A percentile compares a stretch with the other conserved stretches of the same genome.
Conservation (phyloP, 2,113 vertebrate species). For the Cinclus cinclus region DNA sequence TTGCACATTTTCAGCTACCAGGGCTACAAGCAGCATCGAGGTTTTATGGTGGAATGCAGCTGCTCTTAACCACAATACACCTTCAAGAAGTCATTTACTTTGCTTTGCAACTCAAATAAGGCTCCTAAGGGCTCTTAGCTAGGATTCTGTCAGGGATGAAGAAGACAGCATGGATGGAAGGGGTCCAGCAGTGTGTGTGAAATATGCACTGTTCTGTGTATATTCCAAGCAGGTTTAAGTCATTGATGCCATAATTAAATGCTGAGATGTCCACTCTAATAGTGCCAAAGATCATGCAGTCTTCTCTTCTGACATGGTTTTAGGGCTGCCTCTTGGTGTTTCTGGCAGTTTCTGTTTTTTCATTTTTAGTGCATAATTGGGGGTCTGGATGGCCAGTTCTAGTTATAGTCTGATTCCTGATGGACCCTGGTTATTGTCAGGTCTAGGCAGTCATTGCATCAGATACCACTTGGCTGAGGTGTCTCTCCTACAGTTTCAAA, state of each 20-base stretch:
- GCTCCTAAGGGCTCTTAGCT: not conserved
- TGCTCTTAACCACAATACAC: not conserved
- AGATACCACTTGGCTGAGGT: not conserved
- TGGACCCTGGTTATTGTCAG: not conserved
- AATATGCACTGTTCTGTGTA: not conserved
- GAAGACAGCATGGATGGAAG: not conserved
- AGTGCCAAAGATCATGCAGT: not conserved
- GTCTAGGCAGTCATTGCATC: not conserved
- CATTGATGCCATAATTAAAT: not conserved
- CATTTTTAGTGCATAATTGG: not conserved
- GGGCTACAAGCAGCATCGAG: not conserved
- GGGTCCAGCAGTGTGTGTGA: not conserved
- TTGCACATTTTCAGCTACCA: not conserved
- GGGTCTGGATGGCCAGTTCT: not conserved
- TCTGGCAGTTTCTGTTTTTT: not conserved
- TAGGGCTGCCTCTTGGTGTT: not conserved
- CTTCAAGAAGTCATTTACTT: not conserved
- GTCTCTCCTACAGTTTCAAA: not conserved
- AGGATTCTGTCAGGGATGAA: not conserved
- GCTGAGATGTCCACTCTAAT: not conserved
- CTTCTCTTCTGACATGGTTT: not conserved
- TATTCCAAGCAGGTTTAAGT: not conserved
- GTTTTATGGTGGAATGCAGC: not conserved
- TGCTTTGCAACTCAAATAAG: not conserved
- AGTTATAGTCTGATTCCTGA: not conserved